Percentiles rank a stretch among this genome's conserved stretches.
These are phyloP conservation scores for Anas platyrhynchos DNA, from an alignment of 2,113 vertebrate genomes.

Conservation along the genomic window DNA sequence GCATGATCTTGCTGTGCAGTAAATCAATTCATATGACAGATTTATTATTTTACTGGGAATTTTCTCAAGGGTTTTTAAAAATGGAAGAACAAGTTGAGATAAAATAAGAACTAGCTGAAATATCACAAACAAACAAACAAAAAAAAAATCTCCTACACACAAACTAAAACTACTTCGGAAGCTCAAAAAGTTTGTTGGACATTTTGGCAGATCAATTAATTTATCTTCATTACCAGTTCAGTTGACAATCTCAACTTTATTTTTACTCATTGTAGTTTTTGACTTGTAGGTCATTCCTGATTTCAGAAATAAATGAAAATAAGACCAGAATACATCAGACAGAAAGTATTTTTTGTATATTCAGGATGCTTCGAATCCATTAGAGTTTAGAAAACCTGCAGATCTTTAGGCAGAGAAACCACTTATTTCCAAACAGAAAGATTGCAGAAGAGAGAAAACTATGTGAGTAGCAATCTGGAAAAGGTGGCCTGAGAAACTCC, in stretches of 20 bases:
- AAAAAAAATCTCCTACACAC: not conserved
- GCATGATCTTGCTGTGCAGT: conserved; percentile 76
- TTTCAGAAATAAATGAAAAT: not conserved
- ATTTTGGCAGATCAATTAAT: not conserved
- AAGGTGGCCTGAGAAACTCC: not conserved
- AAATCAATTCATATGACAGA: conserved; percentile 77
- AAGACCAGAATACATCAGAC: not conserved
- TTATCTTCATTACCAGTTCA: not conserved
- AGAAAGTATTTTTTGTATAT: not conserved
- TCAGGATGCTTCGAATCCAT: not conserved
- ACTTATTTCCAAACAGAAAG: not conserved
- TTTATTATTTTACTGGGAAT: conserved; percentile 73
- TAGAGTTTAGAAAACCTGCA: not conserved
- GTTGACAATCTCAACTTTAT: not conserved
- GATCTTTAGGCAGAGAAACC: not conserved
- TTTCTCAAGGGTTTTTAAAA: conserved; percentile 58
- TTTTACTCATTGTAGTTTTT: not conserved
- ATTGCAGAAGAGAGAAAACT: not conserved
- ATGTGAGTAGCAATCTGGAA: not conserved
- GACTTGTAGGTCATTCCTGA: not conserved
- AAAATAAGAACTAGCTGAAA: not conserved
- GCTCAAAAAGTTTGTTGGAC: not conserved
- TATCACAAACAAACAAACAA: not conserved
- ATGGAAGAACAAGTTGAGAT: conserved; percentile 28
- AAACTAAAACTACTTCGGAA: not conserved